Percentiles rank a stretch among this genome's conserved stretches.
Conservation (phyloP, 2,888 invertebrate genomes). For the Bugulina stolonifera region DNA sequence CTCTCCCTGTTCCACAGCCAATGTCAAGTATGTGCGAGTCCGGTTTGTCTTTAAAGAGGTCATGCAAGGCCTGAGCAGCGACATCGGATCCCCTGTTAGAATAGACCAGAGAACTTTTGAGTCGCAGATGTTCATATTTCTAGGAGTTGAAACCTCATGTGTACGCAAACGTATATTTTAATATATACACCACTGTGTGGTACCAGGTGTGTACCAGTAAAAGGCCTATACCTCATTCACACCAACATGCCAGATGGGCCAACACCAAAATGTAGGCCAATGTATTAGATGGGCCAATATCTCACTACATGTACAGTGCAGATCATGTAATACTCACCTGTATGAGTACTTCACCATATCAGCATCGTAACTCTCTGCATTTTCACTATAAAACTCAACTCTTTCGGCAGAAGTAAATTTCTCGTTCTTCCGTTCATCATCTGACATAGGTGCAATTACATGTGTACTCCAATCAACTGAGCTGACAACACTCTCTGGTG, state of each 20-base stretch:
- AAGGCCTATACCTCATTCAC: no score
- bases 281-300: no score
- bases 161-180: no score
- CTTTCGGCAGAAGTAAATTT: constrained; percentile 2
- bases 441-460: neutral
- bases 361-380: constrained; percentile 1
- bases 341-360: constrained; percentile 14
- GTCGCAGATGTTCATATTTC: no score
- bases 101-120: no score
- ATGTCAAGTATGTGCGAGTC: neutral
- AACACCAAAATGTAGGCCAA: no score
- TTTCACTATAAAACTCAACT: constrained; percentile 1
- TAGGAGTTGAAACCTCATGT: no score
- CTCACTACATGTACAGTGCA: no score
- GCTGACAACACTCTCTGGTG: neutral
- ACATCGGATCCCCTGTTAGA: constrained; percentile 13
- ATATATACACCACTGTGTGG: no score
- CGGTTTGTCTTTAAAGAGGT: neutral
- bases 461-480: neutral
- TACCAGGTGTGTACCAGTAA: no score
- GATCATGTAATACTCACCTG: no score
- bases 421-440: neutral
- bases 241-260: no score
- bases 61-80: neutral
- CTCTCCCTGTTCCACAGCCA: constrained; percentile 13